These are phyloP conservation scores for Calypte anna DNA, from an alignment of 2,113 vertebrate genomes.

Conservation along the genomic window DNA sequence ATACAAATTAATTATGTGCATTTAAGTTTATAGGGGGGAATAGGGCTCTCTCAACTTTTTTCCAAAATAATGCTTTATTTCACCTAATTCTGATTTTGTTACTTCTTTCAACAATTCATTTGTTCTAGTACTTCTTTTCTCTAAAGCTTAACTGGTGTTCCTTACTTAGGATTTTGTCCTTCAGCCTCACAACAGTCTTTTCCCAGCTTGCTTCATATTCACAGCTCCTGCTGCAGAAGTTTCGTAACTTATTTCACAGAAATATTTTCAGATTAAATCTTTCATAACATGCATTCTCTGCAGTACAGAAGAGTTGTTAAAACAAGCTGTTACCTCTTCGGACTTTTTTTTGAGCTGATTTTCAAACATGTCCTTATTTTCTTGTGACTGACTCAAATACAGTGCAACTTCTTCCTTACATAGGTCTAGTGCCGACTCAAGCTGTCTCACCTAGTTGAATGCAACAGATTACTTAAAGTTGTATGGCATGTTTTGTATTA, in stretches of 20 bases:
- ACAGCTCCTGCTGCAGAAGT: not conserved
- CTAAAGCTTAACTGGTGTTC: not conserved
- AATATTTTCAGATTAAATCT: not conserved
- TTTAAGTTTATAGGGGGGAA: not conserved
- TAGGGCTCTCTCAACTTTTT: not conserved
- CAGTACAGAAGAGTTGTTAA: not conserved
- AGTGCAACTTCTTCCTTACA: conserved; percentile 85
- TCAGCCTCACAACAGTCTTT: not conserved
- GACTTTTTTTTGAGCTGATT: conserved; percentile 82
- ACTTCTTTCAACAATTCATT: not conserved
- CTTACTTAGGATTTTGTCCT: not conserved
- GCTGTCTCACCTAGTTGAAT: conserved; percentile 80
- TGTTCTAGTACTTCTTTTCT: not conserved
- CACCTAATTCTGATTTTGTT: not conserved
- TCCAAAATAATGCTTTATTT: not conserved
- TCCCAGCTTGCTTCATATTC: not conserved
- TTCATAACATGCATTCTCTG: not conserved
- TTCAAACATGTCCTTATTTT: conserved; percentile 81
- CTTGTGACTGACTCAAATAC: conserved; percentile 83
- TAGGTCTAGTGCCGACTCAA: conserved; percentile 82
- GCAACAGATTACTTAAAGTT: not conserved
- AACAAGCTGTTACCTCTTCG: conserved; percentile 80
- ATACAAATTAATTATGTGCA: not conserved
- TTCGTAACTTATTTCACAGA: not conserved
- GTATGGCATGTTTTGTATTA: not conserved